Percentiles rank a stretch among this genome's conserved stretches.
Evolutionary conservation across 2,888 invertebrate species (phyloP).

Genomic region (Deroplatys truncata): DNA sequence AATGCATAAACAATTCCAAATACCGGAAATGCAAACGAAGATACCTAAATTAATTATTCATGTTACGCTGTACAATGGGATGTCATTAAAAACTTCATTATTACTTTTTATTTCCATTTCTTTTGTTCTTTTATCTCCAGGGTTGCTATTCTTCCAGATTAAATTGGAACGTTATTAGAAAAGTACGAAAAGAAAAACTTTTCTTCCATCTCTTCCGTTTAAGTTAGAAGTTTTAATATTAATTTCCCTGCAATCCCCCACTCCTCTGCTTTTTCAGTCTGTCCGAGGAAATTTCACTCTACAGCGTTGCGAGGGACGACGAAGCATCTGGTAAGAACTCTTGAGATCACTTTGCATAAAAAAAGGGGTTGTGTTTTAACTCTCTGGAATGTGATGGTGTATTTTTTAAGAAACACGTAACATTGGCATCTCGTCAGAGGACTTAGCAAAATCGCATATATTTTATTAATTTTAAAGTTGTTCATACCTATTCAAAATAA

Average conservation of each 20-base stretch:
- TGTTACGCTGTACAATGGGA: background rate
- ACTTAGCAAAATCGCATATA: too few relatives aligned
- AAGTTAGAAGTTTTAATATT: background rate
- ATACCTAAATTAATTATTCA: background rate
- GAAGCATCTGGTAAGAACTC: background rate
- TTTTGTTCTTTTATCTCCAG: conserved; percentile 1
- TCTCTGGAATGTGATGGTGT: too few relatives aligned
- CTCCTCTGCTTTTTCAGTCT: background rate
- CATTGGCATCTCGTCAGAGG: too few relatives aligned
- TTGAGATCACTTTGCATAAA: background rate
- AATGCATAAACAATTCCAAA: background rate
- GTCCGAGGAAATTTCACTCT: background rate
- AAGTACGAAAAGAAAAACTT: background rate
- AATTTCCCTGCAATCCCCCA: background rate
- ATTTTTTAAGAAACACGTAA: too few relatives aligned
- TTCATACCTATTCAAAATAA: too few relatives aligned
- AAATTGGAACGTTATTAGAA: background rate
- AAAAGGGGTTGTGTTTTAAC: too few relatives aligned
- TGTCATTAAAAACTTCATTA: conserved; percentile 11
- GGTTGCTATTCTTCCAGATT: conserved; percentile 11
- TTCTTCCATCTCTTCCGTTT: background rate
- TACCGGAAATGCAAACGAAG: background rate
- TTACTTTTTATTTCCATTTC: conserved; percentile 2
- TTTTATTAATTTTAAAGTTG: too few relatives aligned
- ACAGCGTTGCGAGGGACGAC: background rate